phyloP scores from a whole-genome alignment of 2,113 vertebrate species.

The Bucco capensis region DNA sequence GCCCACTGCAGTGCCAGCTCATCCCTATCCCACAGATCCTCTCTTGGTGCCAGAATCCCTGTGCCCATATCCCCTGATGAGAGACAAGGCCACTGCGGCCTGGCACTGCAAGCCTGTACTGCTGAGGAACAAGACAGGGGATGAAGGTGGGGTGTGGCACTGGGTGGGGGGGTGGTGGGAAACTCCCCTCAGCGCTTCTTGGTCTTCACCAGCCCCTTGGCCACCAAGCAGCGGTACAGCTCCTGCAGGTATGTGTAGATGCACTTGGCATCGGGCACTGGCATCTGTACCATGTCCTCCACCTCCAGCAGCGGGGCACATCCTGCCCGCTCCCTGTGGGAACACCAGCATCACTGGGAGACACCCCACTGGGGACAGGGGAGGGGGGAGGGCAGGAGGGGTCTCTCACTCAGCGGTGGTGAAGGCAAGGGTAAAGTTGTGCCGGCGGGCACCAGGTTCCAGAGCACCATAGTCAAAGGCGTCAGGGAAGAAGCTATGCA shows the following conservation, averaged over 20 bases:
- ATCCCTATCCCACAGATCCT: background rate
- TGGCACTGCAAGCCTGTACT: background rate
- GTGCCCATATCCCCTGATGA: background rate
- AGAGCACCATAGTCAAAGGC: constrained; percentile 70
- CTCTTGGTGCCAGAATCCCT: background rate
- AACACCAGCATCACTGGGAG: background rate
- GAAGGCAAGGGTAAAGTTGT: constrained; percentile 78
- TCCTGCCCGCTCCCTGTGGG: constrained; percentile 64
- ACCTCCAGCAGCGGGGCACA: constrained; percentile 77
- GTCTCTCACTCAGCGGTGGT: constrained; percentile 71
- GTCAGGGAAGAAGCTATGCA: constrained; percentile 78
- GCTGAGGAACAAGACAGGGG: background rate
- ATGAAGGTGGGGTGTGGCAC: no score
- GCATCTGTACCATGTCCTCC: constrained; percentile 75
- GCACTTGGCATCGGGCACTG: constrained; percentile 75
- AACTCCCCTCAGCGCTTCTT: constrained; percentile 66
- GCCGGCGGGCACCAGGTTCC: constrained; percentile 56
- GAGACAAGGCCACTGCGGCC: fast-evolving
- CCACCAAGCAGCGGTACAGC: constrained; percentile 78
- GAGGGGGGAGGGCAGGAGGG: fast-evolving
- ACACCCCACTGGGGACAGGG: fast-evolving
- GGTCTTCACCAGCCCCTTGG: constrained; percentile 77
- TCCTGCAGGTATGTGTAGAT: constrained; percentile 80
- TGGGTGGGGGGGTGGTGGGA: fast-evolving
- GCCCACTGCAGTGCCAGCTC: background rate